A percentile compares a stretch with the other conserved stretches of the same genome.
phyloP scores from a whole-genome alignment of 2,888 invertebrate genomes.

The Drosophila pegasa region DNA sequence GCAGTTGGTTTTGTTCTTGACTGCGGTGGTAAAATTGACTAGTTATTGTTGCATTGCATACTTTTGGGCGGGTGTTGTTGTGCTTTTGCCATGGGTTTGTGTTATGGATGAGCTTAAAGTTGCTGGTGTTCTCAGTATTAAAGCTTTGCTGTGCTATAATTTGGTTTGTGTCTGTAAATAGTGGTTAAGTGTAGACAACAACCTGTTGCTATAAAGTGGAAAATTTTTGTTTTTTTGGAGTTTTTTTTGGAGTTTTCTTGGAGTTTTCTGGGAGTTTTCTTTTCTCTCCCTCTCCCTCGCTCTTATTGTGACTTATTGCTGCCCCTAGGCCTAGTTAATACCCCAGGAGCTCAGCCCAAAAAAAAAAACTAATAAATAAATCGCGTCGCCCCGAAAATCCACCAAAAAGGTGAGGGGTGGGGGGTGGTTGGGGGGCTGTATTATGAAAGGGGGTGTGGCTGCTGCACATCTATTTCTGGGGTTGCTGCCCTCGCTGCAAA shows the following conservation, averaged over 20 bases:
- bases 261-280: too few species aligned
- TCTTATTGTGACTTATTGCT: constrained; percentile 38
- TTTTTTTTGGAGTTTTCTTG: too few species aligned
- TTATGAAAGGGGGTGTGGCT: background rate
- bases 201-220: background rate
- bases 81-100: constrained; percentile 2
- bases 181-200: background rate
- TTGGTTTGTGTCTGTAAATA: background rate
- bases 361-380: constrained; percentile 69
- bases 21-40: constrained; percentile 2
- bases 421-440: too few species aligned
- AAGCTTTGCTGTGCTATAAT: background rate
- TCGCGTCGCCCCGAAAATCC: constrained; percentile 25
- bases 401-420: background rate
- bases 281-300: background rate
- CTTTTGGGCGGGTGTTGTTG: background rate
- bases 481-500: constrained; percentile 29
- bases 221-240: too few species aligned
- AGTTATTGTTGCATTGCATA: background rate
- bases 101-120: background rate
- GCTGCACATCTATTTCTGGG: constrained; percentile 53
- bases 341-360: constrained; percentile 44
- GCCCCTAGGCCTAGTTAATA: constrained; percentile 52
- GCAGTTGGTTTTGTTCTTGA: background rate
- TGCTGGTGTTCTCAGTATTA: constrained; percentile 28